Percentiles rank a stretch among this genome's conserved stretches.
phyloP scores from a whole-genome alignment of 1,140 invertebrate genomes.

The Lucilia cuprina region DNA sequence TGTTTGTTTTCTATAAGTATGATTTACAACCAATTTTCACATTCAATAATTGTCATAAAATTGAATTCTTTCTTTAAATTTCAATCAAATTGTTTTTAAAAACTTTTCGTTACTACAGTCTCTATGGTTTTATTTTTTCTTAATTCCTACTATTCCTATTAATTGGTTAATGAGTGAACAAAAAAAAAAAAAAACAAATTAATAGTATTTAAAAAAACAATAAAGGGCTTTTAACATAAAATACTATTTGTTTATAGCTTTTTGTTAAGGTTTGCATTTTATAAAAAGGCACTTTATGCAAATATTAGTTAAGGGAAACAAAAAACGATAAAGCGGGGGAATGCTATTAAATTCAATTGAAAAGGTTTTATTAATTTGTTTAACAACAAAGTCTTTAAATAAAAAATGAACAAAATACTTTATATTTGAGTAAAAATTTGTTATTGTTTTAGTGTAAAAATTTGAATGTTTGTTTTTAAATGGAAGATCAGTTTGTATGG shows the following conservation, averaged over 20 bases:
- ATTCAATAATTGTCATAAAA: slow-evolving; percentile 22
- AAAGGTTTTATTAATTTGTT: background rate
- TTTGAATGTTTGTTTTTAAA: background rate
- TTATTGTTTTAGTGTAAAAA: background rate
- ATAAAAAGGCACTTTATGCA: slow-evolving; percentile 26
- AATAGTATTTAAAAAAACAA: background rate
- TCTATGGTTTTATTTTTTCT: background rate
- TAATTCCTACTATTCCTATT: slow-evolving; percentile 9
- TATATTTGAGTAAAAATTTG: background rate
- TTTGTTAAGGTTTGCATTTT: background rate
- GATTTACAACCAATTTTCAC: slow-evolving; percentile 22
- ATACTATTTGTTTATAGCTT: background rate
- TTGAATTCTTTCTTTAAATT: background rate
- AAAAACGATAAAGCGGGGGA: background rate
- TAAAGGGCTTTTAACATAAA: background rate
- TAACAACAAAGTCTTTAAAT: background rate
- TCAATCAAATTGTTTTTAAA: background rate
- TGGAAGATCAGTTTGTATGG: slow-evolving; percentile 23
- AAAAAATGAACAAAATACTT: background rate
- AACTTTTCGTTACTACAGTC: background rate
- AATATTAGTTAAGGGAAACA: background rate
- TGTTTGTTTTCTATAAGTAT: background rate
- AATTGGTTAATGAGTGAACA: background rate
- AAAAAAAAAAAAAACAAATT: background rate
- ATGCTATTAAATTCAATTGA: background rate